Base-by-base conservation (phyloP, 2,888 invertebrate genomes). In the Clepsis dumicolana region DNA sequence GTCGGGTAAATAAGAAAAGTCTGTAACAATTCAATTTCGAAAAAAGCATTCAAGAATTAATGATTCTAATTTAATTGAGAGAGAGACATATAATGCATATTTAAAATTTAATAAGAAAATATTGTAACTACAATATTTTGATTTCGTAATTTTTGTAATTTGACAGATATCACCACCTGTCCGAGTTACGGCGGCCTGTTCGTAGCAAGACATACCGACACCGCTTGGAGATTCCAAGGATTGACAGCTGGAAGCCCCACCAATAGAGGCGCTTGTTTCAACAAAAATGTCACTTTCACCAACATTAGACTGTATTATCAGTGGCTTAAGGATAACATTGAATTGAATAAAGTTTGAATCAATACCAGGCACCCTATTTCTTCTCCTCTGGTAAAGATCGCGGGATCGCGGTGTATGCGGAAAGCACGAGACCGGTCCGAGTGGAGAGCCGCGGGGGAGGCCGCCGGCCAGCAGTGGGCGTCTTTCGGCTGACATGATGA, bases 171-270 rank as follows among this genome's bases (percentile, higher is more conserved):
- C 14, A 74, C 87, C 0, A 76, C 85, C 1, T 92, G 93, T 21
- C 92, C 93, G 0, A 93, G 89, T 70, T 89, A 86, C 65, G 93
- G 93, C 0, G 91, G 91, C 2, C 38, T 89, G 0, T 84, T 81
- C 72, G 84, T 80, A 0, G 73, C 79, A 0, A 82, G 78, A 38
- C 74, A 77, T 0, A n/a, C 35, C 0, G 71, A 75, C 21, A 70
- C 72, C n/a, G 38, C 64, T 0, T 88, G 90, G 88, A 81, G 80
- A 27, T 76, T 92, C 0, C 75, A 75, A 8, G 93, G 90, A 0
- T 78, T 92, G 7, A 79, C 85, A 35, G 80, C 80, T 1, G 90
- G 83, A 0, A 83, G 86, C 53, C 82, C 87, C 0, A 74, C 75
- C 0, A 75, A 81, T 3, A 69, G 81, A 10, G 84, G 86, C 0